Percentiles rank a stretch among this genome's conserved stretches.
phyloP scores from a whole-genome alignment of 1,140 invertebrate species.

The Tetranychus urticae region DNA sequence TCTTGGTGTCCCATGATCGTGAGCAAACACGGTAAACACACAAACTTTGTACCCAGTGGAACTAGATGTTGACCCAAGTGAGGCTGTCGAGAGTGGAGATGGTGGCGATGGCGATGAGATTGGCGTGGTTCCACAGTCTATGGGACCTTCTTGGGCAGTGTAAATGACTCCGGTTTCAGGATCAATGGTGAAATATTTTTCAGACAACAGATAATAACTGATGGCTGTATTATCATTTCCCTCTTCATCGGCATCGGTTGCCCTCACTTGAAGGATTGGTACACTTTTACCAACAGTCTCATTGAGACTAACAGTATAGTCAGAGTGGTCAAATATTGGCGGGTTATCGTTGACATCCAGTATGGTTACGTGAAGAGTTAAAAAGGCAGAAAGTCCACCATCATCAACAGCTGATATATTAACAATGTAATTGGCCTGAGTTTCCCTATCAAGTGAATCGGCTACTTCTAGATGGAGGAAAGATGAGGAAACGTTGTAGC shows the following conservation, averaged over 20 bases:
- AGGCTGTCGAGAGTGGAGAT: background rate
- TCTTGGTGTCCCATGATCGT: conserved; percentile 65
- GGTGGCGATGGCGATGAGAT: background rate
- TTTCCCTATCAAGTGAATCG: conserved; percentile 65
- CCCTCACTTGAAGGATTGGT: conserved; percentile 60
- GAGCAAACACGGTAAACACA: conserved; percentile 74
- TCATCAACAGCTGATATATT: conserved; percentile 74
- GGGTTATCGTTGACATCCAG: conserved; percentile 85
- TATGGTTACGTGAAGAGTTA: conserved; percentile 68
- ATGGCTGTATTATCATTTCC: conserved; percentile 65
- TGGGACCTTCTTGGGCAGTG: conserved; percentile 22
- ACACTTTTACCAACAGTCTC: conserved; percentile 73
- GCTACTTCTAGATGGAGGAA: conserved; percentile 74
- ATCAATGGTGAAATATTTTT: conserved; percentile 60
- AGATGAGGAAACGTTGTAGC: background rate
- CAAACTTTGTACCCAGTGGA: conserved; percentile 24
- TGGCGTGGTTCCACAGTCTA: background rate
- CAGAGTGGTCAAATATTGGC: conserved; percentile 72
- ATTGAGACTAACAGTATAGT: conserved; percentile 68
- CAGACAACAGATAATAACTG: conserved; percentile 62
- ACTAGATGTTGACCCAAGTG: background rate
- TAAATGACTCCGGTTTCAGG: conserved; percentile 61
- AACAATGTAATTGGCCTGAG: conserved; percentile 47
- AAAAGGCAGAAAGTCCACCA: conserved; percentile 52
- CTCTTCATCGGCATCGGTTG: conserved; percentile 57